Evolutionary conservation across 1,140 invertebrate species (phyloP).

Genomic region (Megathymus violae): DNA sequence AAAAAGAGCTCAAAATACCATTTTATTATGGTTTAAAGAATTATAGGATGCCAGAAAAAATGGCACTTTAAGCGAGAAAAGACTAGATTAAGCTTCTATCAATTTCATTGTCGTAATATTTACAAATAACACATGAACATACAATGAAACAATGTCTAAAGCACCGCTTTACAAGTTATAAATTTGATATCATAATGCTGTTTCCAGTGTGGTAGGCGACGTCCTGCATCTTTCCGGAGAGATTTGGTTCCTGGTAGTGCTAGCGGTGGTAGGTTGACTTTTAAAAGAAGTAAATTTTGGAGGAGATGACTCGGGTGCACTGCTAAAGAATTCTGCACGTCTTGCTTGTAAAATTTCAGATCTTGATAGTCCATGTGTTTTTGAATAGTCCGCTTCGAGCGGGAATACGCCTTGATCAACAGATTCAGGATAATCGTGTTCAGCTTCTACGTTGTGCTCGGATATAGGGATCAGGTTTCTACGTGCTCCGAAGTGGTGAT

Average conservation of each 20-base stretch:
- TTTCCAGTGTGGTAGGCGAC: slow-evolving; percentile 84
- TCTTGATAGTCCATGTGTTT: slow-evolving; percentile 65
- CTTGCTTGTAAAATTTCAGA: slow-evolving; percentile 83
- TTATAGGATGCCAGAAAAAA: slow-evolving; percentile 58
- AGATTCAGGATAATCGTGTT: slow-evolving; percentile 48
- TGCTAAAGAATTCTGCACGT: slow-evolving; percentile 83
- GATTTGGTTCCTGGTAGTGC: slow-evolving; percentile 49
- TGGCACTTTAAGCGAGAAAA: slow-evolving; percentile 74
- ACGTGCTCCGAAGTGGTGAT: slow-evolving; percentile 77
- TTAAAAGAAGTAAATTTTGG: slow-evolving; percentile 72
- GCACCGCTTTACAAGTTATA: slow-evolving; percentile 58
- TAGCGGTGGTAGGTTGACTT: slow-evolving; percentile 44
- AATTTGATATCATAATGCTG: slow-evolving; percentile 83
- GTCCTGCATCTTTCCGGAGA: slow-evolving; percentile 68
- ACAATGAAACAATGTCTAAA: slow-evolving; percentile 50
- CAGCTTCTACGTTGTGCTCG: slow-evolving; percentile 59
- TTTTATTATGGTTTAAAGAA: slow-evolving; percentile 56
- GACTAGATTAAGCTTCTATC: slow-evolving; percentile 82
- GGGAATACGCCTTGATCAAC: slow-evolving; percentile 68
- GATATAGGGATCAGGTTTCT: slow-evolving; percentile 73
- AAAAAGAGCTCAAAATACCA: slow-evolving; percentile 51
- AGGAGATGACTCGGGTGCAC: slow-evolving; percentile 58
- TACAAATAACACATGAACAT: slow-evolving; percentile 48
- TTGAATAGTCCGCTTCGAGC: slow-evolving; percentile 57
- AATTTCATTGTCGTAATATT: slow-evolving; percentile 61